Percentiles rank a stretch among this genome's conserved stretches.
Evolutionary conservation across 2,888 invertebrate genomes (phyloP).

Genomic region (Blera fallax): DNA sequence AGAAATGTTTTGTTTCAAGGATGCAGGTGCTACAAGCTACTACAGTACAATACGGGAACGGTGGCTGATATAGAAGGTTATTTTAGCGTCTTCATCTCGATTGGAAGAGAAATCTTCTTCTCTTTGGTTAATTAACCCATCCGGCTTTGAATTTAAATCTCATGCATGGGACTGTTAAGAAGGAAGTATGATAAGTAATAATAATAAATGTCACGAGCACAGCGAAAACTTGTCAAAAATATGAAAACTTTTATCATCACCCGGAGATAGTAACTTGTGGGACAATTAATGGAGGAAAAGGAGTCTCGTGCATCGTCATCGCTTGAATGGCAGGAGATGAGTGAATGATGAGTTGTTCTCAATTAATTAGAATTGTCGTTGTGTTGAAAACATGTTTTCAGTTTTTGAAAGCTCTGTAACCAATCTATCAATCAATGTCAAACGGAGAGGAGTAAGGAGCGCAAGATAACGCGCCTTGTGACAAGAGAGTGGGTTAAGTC

Average conservation of each 20-base stretch:
- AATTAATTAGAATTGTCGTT: background rate
- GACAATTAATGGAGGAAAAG: background rate
- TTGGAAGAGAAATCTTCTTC: conserved; percentile 6
- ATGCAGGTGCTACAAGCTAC: conserved; percentile 60
- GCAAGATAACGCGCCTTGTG: background rate
- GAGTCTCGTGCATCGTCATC: background rate
- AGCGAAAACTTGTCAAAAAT: conserved; percentile 19
- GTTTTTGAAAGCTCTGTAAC: background rate
- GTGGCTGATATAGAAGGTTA: background rate
- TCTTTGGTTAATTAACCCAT: conserved; percentile 54
- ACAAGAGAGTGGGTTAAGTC: background rate
- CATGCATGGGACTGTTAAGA: background rate
- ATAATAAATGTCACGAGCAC: conserved; percentile 48
- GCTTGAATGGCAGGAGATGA: background rate
- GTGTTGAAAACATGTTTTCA: background rate
- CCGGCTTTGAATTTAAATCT: background rate
- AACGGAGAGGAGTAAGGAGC: background rate
- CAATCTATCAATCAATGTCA: conserved; percentile 25
- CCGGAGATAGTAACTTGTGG: background rate
- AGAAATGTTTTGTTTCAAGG: conserved; percentile 54
- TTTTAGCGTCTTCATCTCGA: conserved; percentile 33
- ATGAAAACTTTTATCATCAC: conserved; percentile 24
- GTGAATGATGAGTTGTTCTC: background rate
- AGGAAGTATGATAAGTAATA: conserved; percentile 7
- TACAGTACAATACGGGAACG: background rate